Conservation (phyloP, 2,888 invertebrate genomes). For the Drosophila algonquin region DNA sequence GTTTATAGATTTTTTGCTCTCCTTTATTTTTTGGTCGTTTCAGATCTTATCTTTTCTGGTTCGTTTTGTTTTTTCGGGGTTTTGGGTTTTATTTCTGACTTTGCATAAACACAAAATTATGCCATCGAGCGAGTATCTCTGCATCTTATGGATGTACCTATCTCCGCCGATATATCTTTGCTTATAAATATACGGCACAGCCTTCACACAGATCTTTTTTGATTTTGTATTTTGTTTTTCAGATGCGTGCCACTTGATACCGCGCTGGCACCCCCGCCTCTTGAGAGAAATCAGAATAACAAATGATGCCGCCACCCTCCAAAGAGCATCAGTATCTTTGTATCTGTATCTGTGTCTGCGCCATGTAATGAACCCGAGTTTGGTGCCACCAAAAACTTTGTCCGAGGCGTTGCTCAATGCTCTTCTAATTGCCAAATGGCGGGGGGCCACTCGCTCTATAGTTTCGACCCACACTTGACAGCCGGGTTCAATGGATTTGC, state of each 20-base stretch:
- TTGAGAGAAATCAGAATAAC: slow-evolving; percentile 68
- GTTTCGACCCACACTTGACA: slow-evolving; percentile 49
- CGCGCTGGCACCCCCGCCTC: slow-evolving; percentile 36
- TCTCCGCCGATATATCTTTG: slow-evolving; percentile 43
- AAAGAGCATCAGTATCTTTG: slow-evolving; percentile 25
- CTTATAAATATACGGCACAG: slow-evolving; percentile 35
- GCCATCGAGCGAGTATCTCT: slow-evolving; percentile 39
- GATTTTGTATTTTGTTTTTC: slow-evolving; percentile 6
- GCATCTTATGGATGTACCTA: slow-evolving; percentile 62
- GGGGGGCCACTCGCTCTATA: slow-evolving; percentile 45
- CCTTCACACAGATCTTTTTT: slow-evolving; percentile 67
- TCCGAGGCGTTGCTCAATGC: slow-evolving; percentile 69
- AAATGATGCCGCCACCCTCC: slow-evolving; percentile 63
- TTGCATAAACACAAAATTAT: slow-evolving; percentile 72
- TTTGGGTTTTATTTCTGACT: slow-evolving; percentile 47
- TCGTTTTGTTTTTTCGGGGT: slow-evolving; percentile 18
- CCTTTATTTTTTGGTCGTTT: slow-evolving; percentile 28
- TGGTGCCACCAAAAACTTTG: slow-evolving; percentile 44
- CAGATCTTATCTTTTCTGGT: slow-evolving; percentile 35
- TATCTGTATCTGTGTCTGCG: slow-evolving; percentile 38
- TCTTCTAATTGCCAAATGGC: slow-evolving; percentile 71
- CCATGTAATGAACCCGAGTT: slow-evolving; percentile 45
- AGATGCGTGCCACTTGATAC: slow-evolving; percentile 77
- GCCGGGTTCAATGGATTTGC: slow-evolving; percentile 70
- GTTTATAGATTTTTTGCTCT: slow-evolving; percentile 20